These are phyloP conservation scores for Crax fasciolata DNA, from an alignment of 2,797 vertebrate genomes.

Conservation along the genomic window DNA sequence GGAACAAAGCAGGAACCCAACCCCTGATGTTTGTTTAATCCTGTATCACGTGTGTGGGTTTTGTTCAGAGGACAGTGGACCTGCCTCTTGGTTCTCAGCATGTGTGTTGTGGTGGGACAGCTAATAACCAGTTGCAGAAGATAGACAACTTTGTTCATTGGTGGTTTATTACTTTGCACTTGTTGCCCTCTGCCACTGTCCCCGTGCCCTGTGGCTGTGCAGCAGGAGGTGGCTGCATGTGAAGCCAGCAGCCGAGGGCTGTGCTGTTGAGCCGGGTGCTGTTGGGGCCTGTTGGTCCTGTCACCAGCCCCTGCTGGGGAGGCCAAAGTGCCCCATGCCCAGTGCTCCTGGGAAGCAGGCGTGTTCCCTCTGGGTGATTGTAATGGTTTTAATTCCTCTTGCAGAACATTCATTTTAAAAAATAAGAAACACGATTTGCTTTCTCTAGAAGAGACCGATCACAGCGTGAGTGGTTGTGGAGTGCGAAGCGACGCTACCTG, in stretches of 20 bases:
- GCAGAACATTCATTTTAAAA: not conserved
- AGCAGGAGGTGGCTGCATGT: not conserved
- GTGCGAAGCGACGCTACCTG: constrained; percentile 78
- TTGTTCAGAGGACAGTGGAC: not conserved
- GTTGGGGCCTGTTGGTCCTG: not conserved
- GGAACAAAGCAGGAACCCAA: not conserved
- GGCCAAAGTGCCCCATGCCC: not conserved
- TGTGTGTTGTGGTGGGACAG: accelerated
- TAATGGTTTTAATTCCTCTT: not conserved
- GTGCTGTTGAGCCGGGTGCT: not conserved
- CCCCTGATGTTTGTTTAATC: not conserved
- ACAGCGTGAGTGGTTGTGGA: accelerated
- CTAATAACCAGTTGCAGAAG: accelerated
- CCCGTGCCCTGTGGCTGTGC: not conserved
- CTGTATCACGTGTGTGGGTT: accelerated
- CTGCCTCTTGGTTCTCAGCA: not conserved
- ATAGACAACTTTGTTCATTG: accelerated
- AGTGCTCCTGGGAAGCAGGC: not conserved
- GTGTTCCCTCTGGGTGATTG: not conserved
- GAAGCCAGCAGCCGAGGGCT: not conserved
- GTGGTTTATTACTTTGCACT: not conserved
- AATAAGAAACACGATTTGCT: not conserved
- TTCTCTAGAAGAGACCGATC: not conserved
- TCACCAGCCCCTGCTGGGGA: not conserved
- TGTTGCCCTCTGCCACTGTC: not conserved